phyloP scores from a whole-genome alignment of 2,888 invertebrate genomes.

The Ornithoptera alexandrae region DNA sequence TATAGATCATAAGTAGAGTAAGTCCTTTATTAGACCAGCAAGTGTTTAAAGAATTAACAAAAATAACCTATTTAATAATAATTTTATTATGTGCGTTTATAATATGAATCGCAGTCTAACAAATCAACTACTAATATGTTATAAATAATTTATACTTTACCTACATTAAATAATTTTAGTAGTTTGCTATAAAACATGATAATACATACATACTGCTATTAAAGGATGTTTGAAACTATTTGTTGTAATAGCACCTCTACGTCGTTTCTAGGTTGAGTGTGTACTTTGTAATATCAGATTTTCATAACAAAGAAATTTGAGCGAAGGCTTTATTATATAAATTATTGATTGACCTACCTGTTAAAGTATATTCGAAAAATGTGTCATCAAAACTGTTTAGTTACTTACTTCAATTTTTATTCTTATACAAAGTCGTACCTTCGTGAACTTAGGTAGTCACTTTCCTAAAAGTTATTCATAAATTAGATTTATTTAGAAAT shows the following conservation, averaged over 20 bases:
- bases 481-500: neutral
- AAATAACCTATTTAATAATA: no score
- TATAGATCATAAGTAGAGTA: no score
- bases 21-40: no score
- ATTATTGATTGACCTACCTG: neutral
- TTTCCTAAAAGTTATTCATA: neutral
- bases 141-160: no score
- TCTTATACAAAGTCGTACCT: neutral
- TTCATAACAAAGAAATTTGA: neutral
- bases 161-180: no score
- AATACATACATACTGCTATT: neutral
- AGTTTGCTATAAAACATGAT: neutral
- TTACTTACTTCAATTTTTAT: neutral
- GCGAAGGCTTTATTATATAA: neutral
- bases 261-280: neutral
- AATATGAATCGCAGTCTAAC: no score
- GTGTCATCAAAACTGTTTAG: neutral
- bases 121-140: no score
- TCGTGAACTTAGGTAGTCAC: neutral
- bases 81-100: no score
- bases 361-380: conserved; percentile 3
- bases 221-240: neutral
- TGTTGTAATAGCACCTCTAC: neutral
- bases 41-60: no score
- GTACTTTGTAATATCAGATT: neutral